A percentile compares a stretch with the other conserved stretches of the same genome.
These are phyloP conservation scores for Neoitamus cyanurus DNA, from an alignment of 2,888 invertebrate species.

Conservation along the genomic window DNA sequence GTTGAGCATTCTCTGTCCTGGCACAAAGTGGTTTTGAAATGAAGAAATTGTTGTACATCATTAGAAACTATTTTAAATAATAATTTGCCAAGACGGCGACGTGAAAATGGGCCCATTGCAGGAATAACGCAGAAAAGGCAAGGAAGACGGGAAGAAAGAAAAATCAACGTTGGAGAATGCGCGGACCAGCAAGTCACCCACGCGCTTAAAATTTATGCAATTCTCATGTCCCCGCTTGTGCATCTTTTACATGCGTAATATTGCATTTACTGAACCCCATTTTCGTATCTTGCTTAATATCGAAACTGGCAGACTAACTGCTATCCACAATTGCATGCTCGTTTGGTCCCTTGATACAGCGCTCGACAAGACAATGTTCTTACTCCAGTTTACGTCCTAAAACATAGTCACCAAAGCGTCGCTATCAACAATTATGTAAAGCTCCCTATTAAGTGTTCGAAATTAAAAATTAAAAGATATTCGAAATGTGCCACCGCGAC, in stretches of 20 bases:
- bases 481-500: background rate
- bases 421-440: background rate
- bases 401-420: background rate
- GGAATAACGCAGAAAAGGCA: background rate
- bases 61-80: background rate
- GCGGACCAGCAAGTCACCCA: background rate
- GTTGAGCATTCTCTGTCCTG: background rate
- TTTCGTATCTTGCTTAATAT: background rate
- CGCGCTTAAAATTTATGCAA: slow-evolving; percentile 1
- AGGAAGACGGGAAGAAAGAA: background rate
- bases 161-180: background rate
- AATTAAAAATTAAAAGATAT: background rate
- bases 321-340: background rate
- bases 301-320: background rate
- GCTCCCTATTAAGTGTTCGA: background rate
- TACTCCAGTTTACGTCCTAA: background rate
- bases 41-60: slow-evolving; percentile 1
- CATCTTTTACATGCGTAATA: background rate
- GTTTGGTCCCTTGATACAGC: background rate
- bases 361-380: background rate
- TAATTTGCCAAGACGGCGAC: background rate
- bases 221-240: background rate
- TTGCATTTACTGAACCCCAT: background rate
- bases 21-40: background rate
- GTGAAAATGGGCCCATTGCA: background rate